phyloP scores from a whole-genome alignment of 2,797 vertebrate species.

The Delichon dasypus region DNA sequence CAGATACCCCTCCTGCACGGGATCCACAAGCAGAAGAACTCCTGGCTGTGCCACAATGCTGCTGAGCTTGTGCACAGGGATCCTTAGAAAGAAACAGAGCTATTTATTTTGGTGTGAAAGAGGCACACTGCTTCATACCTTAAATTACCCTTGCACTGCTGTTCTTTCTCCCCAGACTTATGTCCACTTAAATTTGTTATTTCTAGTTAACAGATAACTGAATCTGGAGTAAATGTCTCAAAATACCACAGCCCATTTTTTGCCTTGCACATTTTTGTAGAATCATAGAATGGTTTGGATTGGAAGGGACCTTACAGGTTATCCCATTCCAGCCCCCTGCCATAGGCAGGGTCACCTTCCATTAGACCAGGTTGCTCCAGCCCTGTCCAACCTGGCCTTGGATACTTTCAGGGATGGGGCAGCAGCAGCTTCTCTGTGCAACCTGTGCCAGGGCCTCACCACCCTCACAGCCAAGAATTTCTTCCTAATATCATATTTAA shows the following conservation, averaged over 20 bases:
- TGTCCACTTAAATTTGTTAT: background rate
- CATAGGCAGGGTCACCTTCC: background rate
- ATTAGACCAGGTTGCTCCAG: background rate
- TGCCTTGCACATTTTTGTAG: background rate
- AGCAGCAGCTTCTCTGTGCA: background rate
- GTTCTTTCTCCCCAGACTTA: background rate
- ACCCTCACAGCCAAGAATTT: background rate
- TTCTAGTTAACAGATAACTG: background rate
- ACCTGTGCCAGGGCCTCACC: background rate
- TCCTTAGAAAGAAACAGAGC: background rate
- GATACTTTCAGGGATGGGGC: background rate
- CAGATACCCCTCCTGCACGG: background rate
- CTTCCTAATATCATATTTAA: background rate
- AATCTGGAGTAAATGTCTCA: background rate
- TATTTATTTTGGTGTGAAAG: background rate
- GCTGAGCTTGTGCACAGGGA: background rate
- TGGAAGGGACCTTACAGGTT: background rate
- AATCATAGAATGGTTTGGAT: background rate
- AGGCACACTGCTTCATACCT: background rate
- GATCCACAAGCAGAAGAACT: background rate
- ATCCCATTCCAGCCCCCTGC: background rate
- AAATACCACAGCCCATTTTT: background rate
- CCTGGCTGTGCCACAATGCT: background rate
- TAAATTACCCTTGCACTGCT: background rate
- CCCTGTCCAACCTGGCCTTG: accelerated